Evolutionary conservation across 30 jellyfish, hydroid and myxozoan species (phyloP).

Genomic region (Pelagia noctiluca): DNA sequence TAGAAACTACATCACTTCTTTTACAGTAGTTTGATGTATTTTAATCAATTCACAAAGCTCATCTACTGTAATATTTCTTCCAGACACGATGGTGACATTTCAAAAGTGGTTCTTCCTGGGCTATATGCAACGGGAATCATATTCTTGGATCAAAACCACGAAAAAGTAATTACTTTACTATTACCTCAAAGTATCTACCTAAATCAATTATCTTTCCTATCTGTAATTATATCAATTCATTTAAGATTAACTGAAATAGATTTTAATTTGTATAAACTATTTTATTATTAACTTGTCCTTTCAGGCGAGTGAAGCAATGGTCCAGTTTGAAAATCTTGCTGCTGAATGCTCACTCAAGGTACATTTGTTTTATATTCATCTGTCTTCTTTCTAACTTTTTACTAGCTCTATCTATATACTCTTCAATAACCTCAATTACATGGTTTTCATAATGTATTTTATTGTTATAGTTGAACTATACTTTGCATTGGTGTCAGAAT

Average conservation of each 20-base stretch:
- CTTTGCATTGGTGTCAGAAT: too few relatives aligned
- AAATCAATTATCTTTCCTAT: too few relatives aligned
- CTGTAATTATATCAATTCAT: too few relatives aligned
- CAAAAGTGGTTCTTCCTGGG: slow-evolving; percentile 70
- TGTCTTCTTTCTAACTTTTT: not conserved
- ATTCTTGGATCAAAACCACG: slow-evolving; percentile 69
- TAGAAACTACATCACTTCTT: too few relatives aligned
- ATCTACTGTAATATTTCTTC: too few relatives aligned
- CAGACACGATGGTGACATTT: slow-evolving; percentile 47
- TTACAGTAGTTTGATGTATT: too few relatives aligned
- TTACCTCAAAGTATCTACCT: too few relatives aligned
- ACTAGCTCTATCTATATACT: not conserved
- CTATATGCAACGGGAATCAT: slow-evolving; percentile 83
- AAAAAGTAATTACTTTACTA: slow-evolving; percentile 57
- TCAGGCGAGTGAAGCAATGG: slow-evolving; percentile 65
- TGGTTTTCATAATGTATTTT: too few relatives aligned
- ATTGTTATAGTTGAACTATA: too few relatives aligned
- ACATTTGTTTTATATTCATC: not conserved
- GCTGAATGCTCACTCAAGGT: slow-evolving; percentile 58
- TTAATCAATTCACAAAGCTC: too few relatives aligned
- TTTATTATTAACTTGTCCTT: not conserved
- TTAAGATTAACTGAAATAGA: too few relatives aligned
- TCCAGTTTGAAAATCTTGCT: slow-evolving; percentile 56
- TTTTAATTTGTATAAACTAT: not conserved
- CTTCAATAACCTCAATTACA: too few relatives aligned